phyloP scores from a whole-genome alignment of 2,888 invertebrate species.

The Pollenia labialis region DNA sequence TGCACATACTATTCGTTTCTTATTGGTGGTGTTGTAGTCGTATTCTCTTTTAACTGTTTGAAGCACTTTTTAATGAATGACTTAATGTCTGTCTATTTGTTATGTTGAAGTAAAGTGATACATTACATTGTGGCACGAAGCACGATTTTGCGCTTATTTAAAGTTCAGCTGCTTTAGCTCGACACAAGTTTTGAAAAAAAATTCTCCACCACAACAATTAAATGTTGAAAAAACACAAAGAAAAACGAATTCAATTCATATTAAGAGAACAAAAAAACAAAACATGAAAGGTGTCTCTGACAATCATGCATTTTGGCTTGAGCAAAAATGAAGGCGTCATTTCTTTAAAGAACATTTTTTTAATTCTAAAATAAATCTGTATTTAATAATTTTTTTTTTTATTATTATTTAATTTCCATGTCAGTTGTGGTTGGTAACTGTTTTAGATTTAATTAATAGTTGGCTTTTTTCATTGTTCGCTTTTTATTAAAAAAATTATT shows the following conservation, averaged over 20 bases:
- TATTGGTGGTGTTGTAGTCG: constrained; percentile 12
- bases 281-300: constrained; percentile 52
- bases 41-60: constrained; percentile 30
- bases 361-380: constrained; percentile 17
- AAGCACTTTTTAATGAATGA: constrained; percentile 60
- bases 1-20: not conserved
- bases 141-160: constrained; percentile 74
- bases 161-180: constrained; percentile 69
- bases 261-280: not conserved
- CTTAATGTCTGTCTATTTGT: constrained; percentile 63
- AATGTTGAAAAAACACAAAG: constrained; percentile 11
- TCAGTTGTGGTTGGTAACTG: not conserved
- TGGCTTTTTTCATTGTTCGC: not conserved
- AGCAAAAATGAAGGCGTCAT: constrained; percentile 38
- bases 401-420: not conserved
- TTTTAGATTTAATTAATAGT: constrained; percentile 39
- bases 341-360: constrained; percentile 12
- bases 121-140: constrained; percentile 72
- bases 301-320: constrained; percentile 26
- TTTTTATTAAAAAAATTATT: constrained; percentile 6
- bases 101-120: constrained; percentile 71
- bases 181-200: constrained; percentile 25
- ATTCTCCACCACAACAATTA: constrained; percentile 43
- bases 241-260: constrained; percentile 1
- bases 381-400: constrained; percentile 30